Evolutionary conservation across 2,888 invertebrate species (phyloP), one percentile per base, ranked within the genome.

Genomic region (Dermolepida albohirtum): DNA sequence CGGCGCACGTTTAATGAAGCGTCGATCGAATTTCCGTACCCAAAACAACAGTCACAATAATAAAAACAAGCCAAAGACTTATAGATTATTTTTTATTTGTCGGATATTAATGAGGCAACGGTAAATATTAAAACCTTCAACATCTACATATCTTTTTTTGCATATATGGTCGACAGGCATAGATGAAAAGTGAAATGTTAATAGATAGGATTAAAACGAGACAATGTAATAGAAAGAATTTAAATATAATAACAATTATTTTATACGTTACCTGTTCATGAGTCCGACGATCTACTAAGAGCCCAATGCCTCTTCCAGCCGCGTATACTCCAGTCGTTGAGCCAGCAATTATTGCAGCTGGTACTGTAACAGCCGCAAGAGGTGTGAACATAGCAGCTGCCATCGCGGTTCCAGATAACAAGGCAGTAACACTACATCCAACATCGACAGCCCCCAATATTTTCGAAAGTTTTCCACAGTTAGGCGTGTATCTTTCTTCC

Each of bases 191-290:
- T 22, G 4, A 22, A 22, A 22, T 4, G 22, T 4, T 4, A 22
- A 22, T 4, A n/a, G 1, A 22, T 4, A 22, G 2, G 22, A 22
- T 22, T 22, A 22, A 22, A 2, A 22, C 22, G 22, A 22, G 22
- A 4, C 22, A 22, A 22, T 22, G 22, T 22, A 22, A 4, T 4
- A 5, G 43, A 49, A 49, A 12, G 4, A 22, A n/a, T 47, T 10
- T 49, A 10, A 17, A 59, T 17, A 22, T 22, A 34, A 17, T 16
- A 14, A 16, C 10, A 17, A 17, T 55, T n/a, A 54, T 29, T 12
- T 10, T 14, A 29, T 29, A n/a, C 4, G 8, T 5, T 54, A 71
- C 71, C 64, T 71, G 66, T 43, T 54, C 16, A 52, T 71, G 71
- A 44, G 52, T 50, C 34, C 49, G 59, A 10, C 71, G 54, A n/a